Percentiles rank a stretch among this genome's conserved stretches.
Conservation (phyloP, 2,113 vertebrate species). For the Phyllostomus hastatus region DNA sequence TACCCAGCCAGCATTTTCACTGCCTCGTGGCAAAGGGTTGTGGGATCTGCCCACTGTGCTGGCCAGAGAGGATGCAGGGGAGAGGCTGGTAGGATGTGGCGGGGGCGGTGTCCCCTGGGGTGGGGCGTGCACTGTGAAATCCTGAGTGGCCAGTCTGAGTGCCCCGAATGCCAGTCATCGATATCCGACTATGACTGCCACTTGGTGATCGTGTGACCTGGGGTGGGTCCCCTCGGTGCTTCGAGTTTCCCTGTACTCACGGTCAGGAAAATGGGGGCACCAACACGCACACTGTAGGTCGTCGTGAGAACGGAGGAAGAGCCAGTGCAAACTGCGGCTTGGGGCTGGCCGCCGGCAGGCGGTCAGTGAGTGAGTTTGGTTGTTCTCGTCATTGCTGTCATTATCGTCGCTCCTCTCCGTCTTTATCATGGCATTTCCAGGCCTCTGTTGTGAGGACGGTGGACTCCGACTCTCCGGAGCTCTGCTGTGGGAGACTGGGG, state of each 20-base stretch:
- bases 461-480: background rate
- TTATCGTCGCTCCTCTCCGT: background rate
- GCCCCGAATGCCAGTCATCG: accelerated
- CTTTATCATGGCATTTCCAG: background rate
- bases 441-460: background rate
- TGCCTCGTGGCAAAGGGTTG: background rate
- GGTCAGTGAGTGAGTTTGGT: background rate
- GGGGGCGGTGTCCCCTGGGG: background rate
- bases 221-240: no score
- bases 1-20: no score
- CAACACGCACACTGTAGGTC: accelerated
- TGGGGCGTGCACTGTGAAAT: background rate
- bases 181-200: accelerated
- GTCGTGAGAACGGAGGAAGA: background rate
- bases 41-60: background rate
- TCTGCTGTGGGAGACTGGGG: background rate
- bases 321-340: background rate
- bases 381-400: no score
- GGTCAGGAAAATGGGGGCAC: background rate
- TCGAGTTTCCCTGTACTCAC: background rate
- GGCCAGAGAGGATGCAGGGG: background rate
- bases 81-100: background rate
- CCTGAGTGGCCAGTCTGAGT: accelerated
- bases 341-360: background rate
- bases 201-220: background rate